These are phyloP conservation scores for Morpho achilles DNA, from an alignment of 2,888 invertebrate genomes.

Conservation along the genomic window DNA sequence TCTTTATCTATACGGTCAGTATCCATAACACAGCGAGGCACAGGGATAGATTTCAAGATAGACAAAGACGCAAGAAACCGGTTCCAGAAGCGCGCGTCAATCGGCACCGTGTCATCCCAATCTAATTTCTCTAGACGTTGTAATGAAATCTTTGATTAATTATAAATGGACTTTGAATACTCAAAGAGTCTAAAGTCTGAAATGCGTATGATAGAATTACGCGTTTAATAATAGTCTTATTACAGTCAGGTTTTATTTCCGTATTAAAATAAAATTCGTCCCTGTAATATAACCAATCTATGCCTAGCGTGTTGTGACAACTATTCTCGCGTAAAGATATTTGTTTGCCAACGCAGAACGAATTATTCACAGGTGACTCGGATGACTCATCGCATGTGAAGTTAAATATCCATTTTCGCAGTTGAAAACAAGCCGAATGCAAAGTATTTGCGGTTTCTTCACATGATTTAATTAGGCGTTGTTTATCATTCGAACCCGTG, in stretches of 20 bases:
- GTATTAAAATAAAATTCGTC: conserved; percentile 20
- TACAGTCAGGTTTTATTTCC: conserved; percentile 4
- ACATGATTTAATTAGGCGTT: conserved; percentile 2
- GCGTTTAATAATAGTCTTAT: conserved; percentile 21
- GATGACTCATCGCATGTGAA: background rate
- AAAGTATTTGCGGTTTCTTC: conserved; percentile 2
- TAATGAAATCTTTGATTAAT: conserved; percentile 20
- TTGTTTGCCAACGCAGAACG: background rate
- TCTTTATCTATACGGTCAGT: background rate
- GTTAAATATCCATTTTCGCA: conserved; percentile 25
- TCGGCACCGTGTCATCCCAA: conserved; percentile 18
- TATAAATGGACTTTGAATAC: conserved; percentile 19
- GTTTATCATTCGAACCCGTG: conserved; percentile 22
- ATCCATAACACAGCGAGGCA: background rate
- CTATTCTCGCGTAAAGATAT: conserved; percentile 11
- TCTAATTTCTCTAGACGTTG: conserved; percentile 22
- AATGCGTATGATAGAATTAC: conserved; percentile 19
- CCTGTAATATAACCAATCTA: too few relatives aligned
- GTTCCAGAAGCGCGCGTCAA: background rate
- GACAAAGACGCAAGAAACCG: background rate
- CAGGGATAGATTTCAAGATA: background rate
- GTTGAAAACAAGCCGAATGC: conserved; percentile 17
- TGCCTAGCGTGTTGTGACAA: conserved; percentile 23
- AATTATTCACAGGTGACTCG: background rate
- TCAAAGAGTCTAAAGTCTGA: conserved; percentile 25